These are phyloP conservation scores for Drosophila demipolita DNA, from an alignment of 2,888 invertebrate genomes.

Conservation along the genomic window DNA sequence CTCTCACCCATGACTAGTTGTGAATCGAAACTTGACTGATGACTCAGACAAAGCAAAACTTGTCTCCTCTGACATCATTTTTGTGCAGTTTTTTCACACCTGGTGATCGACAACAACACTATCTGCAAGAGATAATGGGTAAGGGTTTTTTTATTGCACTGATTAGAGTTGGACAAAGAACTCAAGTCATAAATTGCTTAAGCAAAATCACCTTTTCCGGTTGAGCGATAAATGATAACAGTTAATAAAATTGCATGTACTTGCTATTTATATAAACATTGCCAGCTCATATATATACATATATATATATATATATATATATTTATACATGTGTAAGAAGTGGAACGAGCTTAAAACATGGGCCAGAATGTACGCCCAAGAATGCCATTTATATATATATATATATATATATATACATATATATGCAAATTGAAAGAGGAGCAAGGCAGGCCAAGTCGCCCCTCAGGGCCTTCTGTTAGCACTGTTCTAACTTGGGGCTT, in stretches of 20 bases:
- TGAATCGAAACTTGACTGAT: conserved; percentile 17
- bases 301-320: background rate
- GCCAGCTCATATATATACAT: background rate
- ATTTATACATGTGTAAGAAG: conserved; percentile 18
- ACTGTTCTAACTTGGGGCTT: conserved; percentile 24
- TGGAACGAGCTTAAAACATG: conserved; percentile 48
- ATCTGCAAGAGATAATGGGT: conserved; percentile 51
- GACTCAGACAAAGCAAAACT: conserved; percentile 40
- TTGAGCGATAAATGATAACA: conserved; percentile 23
- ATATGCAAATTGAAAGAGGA: conserved; percentile 45
- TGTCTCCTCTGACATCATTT: conserved; percentile 54
- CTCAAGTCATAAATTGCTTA: conserved; percentile 59
- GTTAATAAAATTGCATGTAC: conserved; percentile 21
- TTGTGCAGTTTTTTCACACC: conserved; percentile 33
- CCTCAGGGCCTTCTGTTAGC: conserved; percentile 1
- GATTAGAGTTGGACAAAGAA: conserved; percentile 36
- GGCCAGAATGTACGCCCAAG: conserved; percentile 64
- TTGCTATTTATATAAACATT: conserved; percentile 4
- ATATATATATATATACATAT: background rate
- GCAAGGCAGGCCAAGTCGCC: conserved; percentile 52
- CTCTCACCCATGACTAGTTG: conserved; percentile 47
- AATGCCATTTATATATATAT: conserved; percentile 45
- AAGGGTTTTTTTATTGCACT: conserved; percentile 23
- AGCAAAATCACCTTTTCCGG: conserved; percentile 53
- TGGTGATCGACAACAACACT: conserved; percentile 29